A percentile compares a stretch with the other conserved stretches of the same genome.
Evolutionary conservation across 2,888 invertebrate genomes (phyloP).

Genomic region (Lacanobia oleracea): DNA sequence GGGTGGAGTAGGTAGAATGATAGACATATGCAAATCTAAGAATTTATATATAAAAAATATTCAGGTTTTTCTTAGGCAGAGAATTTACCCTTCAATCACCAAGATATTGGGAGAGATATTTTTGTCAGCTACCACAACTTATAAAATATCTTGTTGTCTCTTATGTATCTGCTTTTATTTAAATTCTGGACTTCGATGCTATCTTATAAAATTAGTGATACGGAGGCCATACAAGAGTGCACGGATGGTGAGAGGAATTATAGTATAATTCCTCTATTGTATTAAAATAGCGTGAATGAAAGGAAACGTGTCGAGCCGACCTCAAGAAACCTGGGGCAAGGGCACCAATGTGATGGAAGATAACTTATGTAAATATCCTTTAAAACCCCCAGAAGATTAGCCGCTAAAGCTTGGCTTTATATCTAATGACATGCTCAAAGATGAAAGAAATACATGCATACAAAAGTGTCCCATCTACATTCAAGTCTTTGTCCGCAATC

Average conservation of each 20-base stretch:
- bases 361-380: neutral
- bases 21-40: neutral
- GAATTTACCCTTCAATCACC: neutral
- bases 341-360: neutral
- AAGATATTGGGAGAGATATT: neutral
- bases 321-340: neutral
- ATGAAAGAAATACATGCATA: neutral
- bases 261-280: too few species aligned
- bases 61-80: neutral
- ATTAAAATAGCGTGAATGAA: neutral
- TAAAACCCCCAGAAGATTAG: neutral
- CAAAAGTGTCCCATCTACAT: conserved; percentile 56
- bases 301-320: neutral
- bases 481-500: conserved; percentile 75
- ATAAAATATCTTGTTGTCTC: neutral
- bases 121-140: neutral
- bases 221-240: neutral
- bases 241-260: neutral
- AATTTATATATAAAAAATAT: neutral
- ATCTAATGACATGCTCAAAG: neutral
- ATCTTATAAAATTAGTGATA: too few species aligned
- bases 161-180: neutral
- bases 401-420: neutral
- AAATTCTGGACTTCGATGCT: too few species aligned
- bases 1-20: conserved; percentile 35